Conservation (phyloP, 2,888 invertebrate species). For the Protophormia terraenovae region DNA sequence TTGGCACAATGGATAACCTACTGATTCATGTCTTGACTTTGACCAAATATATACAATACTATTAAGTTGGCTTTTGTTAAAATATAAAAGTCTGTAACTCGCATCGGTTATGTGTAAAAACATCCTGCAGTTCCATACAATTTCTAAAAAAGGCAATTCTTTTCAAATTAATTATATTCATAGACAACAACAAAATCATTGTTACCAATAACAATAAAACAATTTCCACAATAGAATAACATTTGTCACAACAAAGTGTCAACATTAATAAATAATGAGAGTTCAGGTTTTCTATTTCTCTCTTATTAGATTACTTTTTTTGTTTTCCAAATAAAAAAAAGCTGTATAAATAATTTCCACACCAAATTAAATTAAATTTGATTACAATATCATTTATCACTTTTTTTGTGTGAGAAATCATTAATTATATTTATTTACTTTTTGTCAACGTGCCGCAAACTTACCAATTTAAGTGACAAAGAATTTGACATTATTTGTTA, state of each 20-base stretch:
- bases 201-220: neutral
- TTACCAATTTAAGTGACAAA: slow-evolving; percentile 65
- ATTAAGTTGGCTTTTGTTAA: too few species aligned
- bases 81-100: too few species aligned
- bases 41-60: too few species aligned
- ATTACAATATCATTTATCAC: slow-evolving; percentile 16
- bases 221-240: slow-evolving; percentile 26
- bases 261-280: slow-evolving; percentile 25
- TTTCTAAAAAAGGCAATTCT: neutral
- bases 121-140: too few species aligned
- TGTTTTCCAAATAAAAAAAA: neutral
- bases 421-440: neutral
- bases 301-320: too few species aligned
- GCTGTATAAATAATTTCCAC: neutral
- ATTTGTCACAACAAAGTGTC: slow-evolving; percentile 56
- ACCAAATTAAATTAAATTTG: slow-evolving; percentile 17
- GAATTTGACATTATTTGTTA: slow-evolving; percentile 58
- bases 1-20: too few species aligned
- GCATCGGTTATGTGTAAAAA: too few species aligned
- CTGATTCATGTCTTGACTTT: too few species aligned
- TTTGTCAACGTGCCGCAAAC: neutral
- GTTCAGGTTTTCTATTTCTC: slow-evolving; percentile 11
- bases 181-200: too few species aligned
- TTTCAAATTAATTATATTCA: neutral
- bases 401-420: neutral